Conservation (phyloP, 2,113 vertebrate species). For the Fregata magnificens region DNA sequence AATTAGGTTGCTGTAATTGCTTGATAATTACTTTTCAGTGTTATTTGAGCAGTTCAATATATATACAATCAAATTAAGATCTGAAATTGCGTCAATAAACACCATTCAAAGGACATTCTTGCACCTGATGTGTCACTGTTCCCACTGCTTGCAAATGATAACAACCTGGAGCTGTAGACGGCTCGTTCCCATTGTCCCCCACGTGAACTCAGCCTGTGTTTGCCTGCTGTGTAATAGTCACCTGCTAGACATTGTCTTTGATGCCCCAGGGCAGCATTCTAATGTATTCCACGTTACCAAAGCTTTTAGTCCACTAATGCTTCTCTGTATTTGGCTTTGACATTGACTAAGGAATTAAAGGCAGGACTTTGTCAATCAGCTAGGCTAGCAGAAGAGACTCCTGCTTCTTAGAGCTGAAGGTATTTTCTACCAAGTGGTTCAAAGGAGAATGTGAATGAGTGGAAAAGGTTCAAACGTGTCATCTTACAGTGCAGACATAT, state of each 20-base stretch:
- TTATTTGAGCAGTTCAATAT: neutral
- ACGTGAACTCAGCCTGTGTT: neutral
- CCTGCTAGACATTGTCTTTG: neutral
- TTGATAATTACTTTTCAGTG: slow-evolving; percentile 29
- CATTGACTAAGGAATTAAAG: neutral
- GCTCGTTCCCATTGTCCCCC: neutral
- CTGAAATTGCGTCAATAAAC: neutral
- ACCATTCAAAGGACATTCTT: neutral
- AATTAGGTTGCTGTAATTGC: slow-evolving; percentile 32
- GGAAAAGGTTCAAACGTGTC: neutral
- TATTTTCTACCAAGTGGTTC: neutral
- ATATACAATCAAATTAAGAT: neutral
- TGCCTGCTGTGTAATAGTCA: neutral
- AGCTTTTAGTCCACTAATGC: neutral
- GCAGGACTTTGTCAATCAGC: neutral
- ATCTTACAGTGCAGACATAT: neutral
- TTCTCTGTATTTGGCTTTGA: neutral
- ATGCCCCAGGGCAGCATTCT: neutral
- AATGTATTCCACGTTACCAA: neutral
- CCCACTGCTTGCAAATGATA: neutral
- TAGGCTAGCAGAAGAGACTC: neutral
- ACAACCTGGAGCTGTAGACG: neutral
- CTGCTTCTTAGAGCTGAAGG: neutral
- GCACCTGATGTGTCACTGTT: neutral
- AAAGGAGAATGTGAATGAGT: neutral